Percentiles rank a stretch among this genome's conserved stretches.
These are phyloP conservation scores for Thalassarche chlororhynchos DNA, from an alignment of 2,113 vertebrate species.

Conservation along the genomic window DNA sequence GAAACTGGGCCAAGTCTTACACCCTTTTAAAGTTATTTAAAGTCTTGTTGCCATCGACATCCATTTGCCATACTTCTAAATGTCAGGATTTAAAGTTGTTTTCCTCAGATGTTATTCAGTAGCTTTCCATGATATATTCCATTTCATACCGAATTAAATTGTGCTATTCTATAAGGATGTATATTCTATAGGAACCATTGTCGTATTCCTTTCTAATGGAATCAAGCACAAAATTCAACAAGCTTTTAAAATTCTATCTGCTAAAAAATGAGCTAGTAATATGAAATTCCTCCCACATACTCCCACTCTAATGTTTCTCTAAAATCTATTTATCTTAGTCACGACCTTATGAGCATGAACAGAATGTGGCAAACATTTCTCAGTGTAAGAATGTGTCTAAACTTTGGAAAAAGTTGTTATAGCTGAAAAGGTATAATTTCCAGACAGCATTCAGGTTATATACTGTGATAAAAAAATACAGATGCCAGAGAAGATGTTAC, in stretches of 20 bases:
- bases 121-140: background rate
- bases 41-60: background rate
- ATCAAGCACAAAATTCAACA: slow-evolving; percentile 42
- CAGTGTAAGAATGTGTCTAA: slow-evolving; percentile 19
- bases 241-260: slow-evolving; percentile 62
- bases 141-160: background rate
- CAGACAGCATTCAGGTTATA: background rate
- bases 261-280: slow-evolving; percentile 59
- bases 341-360: slow-evolving; percentile 69
- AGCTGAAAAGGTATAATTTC: slow-evolving; percentile 49
- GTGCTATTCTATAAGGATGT: background rate
- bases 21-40: slow-evolving; percentile 32
- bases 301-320: slow-evolving; percentile 66
- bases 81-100: background rate
- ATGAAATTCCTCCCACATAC: slow-evolving; percentile 75
- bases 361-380: slow-evolving; percentile 66
- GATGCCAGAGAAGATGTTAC: background rate
- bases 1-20: slow-evolving; percentile 28
- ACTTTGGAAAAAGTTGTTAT: slow-evolving; percentile 24
- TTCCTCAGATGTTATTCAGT: background rate
- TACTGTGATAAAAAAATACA: background rate
- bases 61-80: slow-evolving; percentile 4
- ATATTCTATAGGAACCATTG: slow-evolving; percentile 12
- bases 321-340: slow-evolving; percentile 77
- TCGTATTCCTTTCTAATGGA: slow-evolving; percentile 33